Evolutionary conservation across 2,888 invertebrate genomes (phyloP).

Genomic region (Metalampra italica): DNA sequence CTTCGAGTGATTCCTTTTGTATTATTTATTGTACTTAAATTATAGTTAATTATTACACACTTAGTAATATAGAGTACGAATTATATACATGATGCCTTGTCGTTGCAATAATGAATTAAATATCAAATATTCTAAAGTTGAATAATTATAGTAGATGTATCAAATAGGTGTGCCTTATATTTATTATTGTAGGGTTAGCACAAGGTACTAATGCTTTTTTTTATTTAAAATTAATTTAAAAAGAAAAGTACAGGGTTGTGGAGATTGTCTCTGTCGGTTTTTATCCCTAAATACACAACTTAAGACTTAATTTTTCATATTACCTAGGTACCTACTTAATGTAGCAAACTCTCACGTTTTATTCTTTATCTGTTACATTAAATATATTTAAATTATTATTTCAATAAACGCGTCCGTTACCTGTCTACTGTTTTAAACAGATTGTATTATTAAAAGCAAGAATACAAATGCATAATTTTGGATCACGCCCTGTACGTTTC

Average conservation of each 20-base stretch:
- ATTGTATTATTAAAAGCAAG: neutral
- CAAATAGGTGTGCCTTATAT: conserved; percentile 53
- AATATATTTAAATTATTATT: no score
- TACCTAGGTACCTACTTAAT: no score
- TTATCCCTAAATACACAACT: neutral
- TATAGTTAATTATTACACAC: neutral
- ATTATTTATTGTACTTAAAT: conserved; percentile 21
- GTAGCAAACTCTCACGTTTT: no score
- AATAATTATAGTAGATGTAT: conserved; percentile 26
- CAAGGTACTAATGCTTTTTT: conserved; percentile 15
- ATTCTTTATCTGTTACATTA: no score
- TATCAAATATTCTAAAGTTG: neutral
- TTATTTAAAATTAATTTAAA: conserved; percentile 2
- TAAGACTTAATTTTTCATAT: neutral
- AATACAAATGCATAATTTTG: neutral
- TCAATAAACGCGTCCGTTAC: no score
- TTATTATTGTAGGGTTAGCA: conserved; percentile 27
- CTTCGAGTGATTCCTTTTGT: conserved; percentile 30
- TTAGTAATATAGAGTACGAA: neutral
- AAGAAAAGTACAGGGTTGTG: neutral
- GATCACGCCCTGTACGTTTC: neutral
- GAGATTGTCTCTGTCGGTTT: no score
- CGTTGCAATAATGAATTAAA: neutral
- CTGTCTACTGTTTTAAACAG: neutral
- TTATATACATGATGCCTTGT: neutral